These are phyloP conservation scores for Apodemia mormo DNA, from an alignment of 2,888 invertebrate species.

Conservation along the genomic window DNA sequence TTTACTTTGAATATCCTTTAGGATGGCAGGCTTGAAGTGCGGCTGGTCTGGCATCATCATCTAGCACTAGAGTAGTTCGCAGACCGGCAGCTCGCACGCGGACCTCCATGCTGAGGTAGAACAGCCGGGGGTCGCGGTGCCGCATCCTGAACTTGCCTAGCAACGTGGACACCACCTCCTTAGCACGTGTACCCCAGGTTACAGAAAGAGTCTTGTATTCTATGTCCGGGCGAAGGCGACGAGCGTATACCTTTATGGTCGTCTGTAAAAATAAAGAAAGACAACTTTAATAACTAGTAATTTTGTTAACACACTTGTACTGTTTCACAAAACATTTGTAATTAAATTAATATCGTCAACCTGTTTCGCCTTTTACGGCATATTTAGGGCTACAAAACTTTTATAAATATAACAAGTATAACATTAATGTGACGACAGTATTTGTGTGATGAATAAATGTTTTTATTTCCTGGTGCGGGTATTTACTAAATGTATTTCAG, in stretches of 20 bases:
- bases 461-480: no score
- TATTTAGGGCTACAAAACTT: no score
- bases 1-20: constrained; percentile 93
- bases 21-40: constrained; percentile 97
- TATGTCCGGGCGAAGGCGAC: constrained; percentile 94
- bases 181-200: constrained; percentile 92
- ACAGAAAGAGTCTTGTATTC: constrained; percentile 97
- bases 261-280: constrained; percentile 82
- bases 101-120: constrained; percentile 97
- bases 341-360: no score
- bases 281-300: neutral
- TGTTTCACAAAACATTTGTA: no score
- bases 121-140: constrained; percentile 94
- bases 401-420: no score
- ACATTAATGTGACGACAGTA: no score
- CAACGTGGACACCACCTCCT: constrained; percentile 91
- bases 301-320: no score
- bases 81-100: constrained; percentile 92
- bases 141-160: constrained; percentile 95
- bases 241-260: constrained; percentile 94
- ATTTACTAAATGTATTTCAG: no score
- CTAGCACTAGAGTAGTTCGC: constrained; percentile 90
- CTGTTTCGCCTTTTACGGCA: no score
- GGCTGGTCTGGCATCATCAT: constrained; percentile 94
- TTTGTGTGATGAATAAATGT: no score